Evolutionary conservation across 2,113 vertebrate genomes (phyloP).

Genomic region (Panthera uncia): DNA sequence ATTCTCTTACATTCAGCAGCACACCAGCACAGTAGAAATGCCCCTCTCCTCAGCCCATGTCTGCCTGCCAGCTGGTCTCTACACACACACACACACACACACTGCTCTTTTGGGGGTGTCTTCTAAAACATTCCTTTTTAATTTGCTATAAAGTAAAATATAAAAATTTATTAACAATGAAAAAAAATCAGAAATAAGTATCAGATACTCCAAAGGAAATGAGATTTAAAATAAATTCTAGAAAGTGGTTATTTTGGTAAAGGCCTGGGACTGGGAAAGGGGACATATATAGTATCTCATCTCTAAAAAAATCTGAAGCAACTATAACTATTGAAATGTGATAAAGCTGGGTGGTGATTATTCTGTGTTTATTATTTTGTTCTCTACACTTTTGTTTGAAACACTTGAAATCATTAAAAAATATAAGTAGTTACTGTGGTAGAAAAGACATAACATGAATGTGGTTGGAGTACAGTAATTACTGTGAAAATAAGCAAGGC

Average conservation of each 20-base stretch:
- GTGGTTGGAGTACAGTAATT: background rate
- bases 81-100: too few relatives aligned
- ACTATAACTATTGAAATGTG: background rate
- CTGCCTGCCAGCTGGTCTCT: background rate
- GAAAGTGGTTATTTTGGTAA: background rate
- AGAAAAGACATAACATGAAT: background rate
- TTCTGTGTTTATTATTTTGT: background rate
- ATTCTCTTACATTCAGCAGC: background rate
- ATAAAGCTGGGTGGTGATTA: background rate
- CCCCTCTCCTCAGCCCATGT: background rate
- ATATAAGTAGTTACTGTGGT: background rate
- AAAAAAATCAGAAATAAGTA: background rate
- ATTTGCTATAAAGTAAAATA: background rate
- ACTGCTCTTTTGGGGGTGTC: background rate
- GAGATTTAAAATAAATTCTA: conserved; percentile 40
- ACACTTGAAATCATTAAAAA: background rate
- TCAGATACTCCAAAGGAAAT: conserved; percentile 26
- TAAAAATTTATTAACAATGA: conserved; percentile 22
- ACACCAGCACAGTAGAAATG: background rate
- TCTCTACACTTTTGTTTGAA: background rate
- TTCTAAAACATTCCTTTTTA: background rate
- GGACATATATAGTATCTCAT: background rate
- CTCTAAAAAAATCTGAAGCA: conserved; percentile 3
- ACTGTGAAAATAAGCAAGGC: background rate
- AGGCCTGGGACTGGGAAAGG: background rate